These are phyloP conservation scores for Pelodiscus sinensis DNA, from an alignment of 2,113 vertebrate genomes.

Conservation along the genomic window DNA sequence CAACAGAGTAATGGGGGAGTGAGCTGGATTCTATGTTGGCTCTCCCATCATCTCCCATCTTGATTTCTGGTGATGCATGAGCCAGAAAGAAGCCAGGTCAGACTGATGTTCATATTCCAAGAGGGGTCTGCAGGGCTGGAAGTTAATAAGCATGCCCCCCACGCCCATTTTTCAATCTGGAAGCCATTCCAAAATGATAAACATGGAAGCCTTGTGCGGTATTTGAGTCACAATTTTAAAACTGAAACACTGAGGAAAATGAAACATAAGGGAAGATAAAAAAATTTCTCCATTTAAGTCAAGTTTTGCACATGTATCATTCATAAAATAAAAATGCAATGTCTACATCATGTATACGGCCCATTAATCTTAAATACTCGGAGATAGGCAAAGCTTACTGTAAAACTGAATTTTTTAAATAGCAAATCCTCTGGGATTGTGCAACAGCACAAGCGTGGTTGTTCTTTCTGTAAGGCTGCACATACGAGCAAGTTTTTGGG, in stretches of 20 bases:
- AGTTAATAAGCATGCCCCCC: constrained; percentile 24
- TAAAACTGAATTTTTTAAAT: not conserved
- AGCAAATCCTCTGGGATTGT: constrained; percentile 55
- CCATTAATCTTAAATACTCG: not conserved
- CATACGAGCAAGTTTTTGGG: not conserved
- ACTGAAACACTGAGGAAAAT: not conserved
- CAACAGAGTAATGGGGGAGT: not conserved
- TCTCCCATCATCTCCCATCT: rapidly evolving
- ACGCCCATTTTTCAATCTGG: not conserved
- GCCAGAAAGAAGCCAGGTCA: constrained; percentile 54
- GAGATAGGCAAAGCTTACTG: not conserved
- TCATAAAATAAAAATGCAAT: not conserved
- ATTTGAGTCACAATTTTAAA: not conserved
- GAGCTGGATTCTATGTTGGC: not conserved
- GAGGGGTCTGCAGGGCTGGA: constrained; percentile 11
- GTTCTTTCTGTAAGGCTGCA: constrained; percentile 43
- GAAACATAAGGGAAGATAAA: not conserved
- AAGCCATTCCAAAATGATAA: not conserved
- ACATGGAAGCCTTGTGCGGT: not conserved
- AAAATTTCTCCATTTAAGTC: constrained; percentile 10
- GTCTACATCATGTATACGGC: not conserved
- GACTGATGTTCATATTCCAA: constrained; percentile 41
- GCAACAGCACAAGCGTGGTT: not conserved
- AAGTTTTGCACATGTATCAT: not conserved
- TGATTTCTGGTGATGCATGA: not conserved